Evolutionary conservation across 1,140 invertebrate genomes (phyloP), one percentile per base, ranked within the genome.

Genomic region (Heliconius hermathena): DNA sequence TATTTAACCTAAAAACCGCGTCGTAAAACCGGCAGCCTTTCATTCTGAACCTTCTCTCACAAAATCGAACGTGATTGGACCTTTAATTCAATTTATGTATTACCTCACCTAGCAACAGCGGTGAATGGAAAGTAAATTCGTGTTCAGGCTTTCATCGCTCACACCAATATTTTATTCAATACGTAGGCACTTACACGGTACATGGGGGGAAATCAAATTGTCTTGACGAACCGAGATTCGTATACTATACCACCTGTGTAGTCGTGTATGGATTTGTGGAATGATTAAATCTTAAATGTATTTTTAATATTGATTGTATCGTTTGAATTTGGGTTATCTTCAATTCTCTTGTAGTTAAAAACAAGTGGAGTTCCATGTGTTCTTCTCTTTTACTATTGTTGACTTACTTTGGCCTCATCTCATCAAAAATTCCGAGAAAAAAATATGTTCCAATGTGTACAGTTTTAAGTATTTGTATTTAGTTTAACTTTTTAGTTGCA

Each of bases 81-180:
- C 74, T 84, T 84, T 84, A 84, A 84, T 81, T 81, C 83, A 75
- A 84, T 84, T 84, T 84, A 84, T 81, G 73, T 70, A 80, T 83
- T 81, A 81, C 83, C 79, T 78, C 78, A 82, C 60, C 79, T 83
- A 71, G 83, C 77, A 83, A 80, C 83, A 81, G 72, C 78, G 75
- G 52, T 80, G 77, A 81, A 82, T 82, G 77, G 77, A 82, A 82
- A 81, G 75, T 78, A 74, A 81, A 80, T 82, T 74, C 79, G 83
- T 81, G 81, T 81, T 79, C 78, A 73, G 79, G 79, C 81, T 84
- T 84, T 79, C 81, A 82, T 82, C 76, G 78, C 78, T 78, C 79
- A 77, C 73, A 71, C 72, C 70, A 79, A 83, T 83, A 78, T 78
- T 80, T 83, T 81, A 81, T 81, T 83, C 82, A 83, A 76, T 81